Base-by-base conservation (phyloP, 2,113 vertebrate genomes). In the Todiramphus chloris region DNA sequence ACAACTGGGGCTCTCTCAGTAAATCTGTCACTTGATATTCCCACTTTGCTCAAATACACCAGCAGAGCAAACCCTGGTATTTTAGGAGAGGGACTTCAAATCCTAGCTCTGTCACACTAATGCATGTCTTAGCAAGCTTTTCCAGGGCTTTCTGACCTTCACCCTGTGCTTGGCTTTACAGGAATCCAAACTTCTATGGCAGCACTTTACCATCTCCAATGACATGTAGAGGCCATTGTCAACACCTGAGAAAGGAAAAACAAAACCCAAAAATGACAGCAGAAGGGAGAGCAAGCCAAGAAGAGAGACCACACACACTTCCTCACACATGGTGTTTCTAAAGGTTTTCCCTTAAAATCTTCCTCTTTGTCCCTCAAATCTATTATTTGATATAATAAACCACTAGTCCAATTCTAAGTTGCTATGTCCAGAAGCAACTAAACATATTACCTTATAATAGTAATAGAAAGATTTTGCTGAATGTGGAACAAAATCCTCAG, bases 251-350 rank as follows among this genome's bases (percentile, higher is more conserved):
- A 88, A 50, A 67, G 13, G 19, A 35, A 67, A 76, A 39, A 0
- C 3, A 73, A 83, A 43, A 21, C 31, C 25, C 33, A 48, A 31
- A 53, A 73, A 33, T 39, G 30, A n/a, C 50, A 55, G 0, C 0
- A 69, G 15, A 30, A 74, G 63, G 50, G 33, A 67, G 16, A 78
- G 24, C 5, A 46, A 84, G 25, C 25, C 35, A 78, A 31, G 33
- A 44, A 55, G 12, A 89, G 11, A 56, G 16, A 75, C 18, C 39
- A 27, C 0, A 2, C 23, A 13, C 10, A 33, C 33, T 43, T 74
- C 67, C 35, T 77, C 63, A 48, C 20, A n/a, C 10, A 1, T 1
- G 28, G 9, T 43, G 7, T 70, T 51, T 80, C 5, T 0, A 56
- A 92, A 63, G 7, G 10, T 74, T 92, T 94, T 81, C 63, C 18